A percentile compares a stretch with the other conserved stretches of the same genome.
These are phyloP conservation scores for Scaptomyza reducta DNA, from an alignment of 2,888 invertebrate species.

Conservation along the genomic window DNA sequence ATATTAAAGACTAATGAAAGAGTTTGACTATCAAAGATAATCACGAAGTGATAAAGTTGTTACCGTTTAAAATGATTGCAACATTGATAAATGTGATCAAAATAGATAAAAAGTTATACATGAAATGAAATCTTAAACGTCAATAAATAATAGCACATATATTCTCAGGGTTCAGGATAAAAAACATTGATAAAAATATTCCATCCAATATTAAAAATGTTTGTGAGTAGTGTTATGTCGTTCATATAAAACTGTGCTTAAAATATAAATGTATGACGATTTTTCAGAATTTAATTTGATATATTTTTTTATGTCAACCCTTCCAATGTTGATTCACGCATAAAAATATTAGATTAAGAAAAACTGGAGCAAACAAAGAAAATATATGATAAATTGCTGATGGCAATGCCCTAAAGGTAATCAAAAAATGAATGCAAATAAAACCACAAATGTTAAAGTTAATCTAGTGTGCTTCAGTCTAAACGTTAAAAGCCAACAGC, in stretches of 20 bases:
- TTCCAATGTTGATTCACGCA: too few relatives aligned
- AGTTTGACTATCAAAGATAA: neutral
- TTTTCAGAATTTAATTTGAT: too few relatives aligned
- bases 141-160: too few relatives aligned
- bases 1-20: neutral
- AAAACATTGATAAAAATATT: too few relatives aligned
- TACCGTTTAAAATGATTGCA: neutral
- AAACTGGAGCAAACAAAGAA: neutral
- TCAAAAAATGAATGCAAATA: conserved; percentile 46
- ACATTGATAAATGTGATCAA: neutral
- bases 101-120: neutral
- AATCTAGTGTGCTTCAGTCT: conserved; percentile 20
- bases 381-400: conserved; percentile 21
- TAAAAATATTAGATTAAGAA: neutral
- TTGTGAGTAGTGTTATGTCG: too few relatives aligned
- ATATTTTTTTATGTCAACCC: too few relatives aligned
- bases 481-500: neutral
- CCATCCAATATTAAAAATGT: too few relatives aligned
- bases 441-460: conserved; percentile 47
- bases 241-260: too few relatives aligned
- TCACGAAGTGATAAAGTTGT: conserved; percentile 2
- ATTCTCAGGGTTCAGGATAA: too few relatives aligned
- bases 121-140: too few relatives aligned
- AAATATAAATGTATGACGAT: too few relatives aligned
- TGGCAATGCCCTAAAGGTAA: conserved; percentile 26